Conservation (phyloP, 1,140 invertebrate species). For the Pantala flavescens region DNA sequence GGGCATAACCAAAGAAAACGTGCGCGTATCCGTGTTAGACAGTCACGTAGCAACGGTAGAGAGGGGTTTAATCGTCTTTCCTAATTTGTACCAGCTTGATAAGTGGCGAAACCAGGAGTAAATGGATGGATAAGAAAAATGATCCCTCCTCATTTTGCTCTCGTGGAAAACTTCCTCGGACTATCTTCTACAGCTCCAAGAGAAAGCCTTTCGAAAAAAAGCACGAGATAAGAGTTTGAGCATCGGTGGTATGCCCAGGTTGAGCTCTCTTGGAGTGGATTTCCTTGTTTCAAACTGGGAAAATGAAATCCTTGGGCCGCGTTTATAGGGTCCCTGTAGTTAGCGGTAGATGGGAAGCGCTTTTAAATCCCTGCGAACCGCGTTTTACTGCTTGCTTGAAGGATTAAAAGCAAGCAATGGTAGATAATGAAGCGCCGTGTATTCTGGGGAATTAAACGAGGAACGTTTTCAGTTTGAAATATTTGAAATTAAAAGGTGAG, state of each 20-base stretch:
- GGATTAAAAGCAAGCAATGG: neutral
- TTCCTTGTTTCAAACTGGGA: slow-evolving; percentile 8
- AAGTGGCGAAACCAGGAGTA: no score
- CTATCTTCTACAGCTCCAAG: neutral
- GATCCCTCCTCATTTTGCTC: no score
- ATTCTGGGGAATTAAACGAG: neutral
- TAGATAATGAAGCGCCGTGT: neutral
- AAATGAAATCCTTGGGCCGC: neutral
- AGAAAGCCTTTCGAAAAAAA: neutral
- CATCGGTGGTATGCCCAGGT: neutral
- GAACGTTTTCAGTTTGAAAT: neutral
- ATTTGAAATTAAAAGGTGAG: slow-evolving; percentile 4
- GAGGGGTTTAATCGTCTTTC: no score
- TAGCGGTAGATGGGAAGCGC: neutral
- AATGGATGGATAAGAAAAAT: no score
- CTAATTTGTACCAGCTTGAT: no score
- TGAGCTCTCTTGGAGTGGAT: neutral
- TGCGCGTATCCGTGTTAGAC: no score
- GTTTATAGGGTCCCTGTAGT: neutral
- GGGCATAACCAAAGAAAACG: no score
- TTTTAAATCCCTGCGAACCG: neutral
- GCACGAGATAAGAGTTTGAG: neutral
- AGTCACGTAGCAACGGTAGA: no score
- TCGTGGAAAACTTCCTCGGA: no score
- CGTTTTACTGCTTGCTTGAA: neutral